Base-by-base conservation (phyloP, 2,888 invertebrate genomes). In the Teleogryllus oceanicus region DNA sequence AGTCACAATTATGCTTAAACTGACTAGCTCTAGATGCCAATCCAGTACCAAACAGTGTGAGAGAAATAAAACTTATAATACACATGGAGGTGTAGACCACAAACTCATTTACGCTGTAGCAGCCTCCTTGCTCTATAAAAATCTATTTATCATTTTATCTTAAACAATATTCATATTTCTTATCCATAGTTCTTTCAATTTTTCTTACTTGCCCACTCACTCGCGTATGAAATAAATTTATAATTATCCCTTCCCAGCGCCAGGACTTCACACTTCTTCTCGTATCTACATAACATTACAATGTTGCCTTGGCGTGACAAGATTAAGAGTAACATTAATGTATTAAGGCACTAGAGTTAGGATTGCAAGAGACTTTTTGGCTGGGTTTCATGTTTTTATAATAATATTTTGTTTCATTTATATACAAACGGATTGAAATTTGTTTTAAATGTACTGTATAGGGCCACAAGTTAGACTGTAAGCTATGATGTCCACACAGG, bases 351-450 rank as follows among this genome's bases (percentile, higher is more conserved):
- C 62, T 62, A 62, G 62, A 62, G 62, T 62, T 62, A 62, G 62
- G 62, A 62, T 62, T 62, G 62, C 62, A 62, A 62, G 62, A 62
- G 62, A 62, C 62, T n/a, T 62, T 37, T 62, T 62, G 62, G 62
- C 62, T 62, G 62, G 62, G 62, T n/a, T 62, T 62, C n/a, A 62
- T 18, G 16, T n/a, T 62, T 62, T 62, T 62, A 18, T 62, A 62
- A 18, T 18, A n/a, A 62, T 37, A 37, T 37, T 62, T 62, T 62
- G 37, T 62, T 62, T 18, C 62, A 62, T 18, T 62, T 62, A 62
- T 62, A n/a, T 62, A 62, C n/a, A 62, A 62, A 62, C n/a, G 13
- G 62, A n/a, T 62, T 62, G 13, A 62, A 13, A 62, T 13, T 62
- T 62, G 16, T 18, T 62, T 62, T 62, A n/a, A 62, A 62, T 62